Percentiles rank a stretch among this genome's conserved stretches.
phyloP scores from a whole-genome alignment of 2,113 vertebrate species.

The Forbesichthys agassizii region DNA sequence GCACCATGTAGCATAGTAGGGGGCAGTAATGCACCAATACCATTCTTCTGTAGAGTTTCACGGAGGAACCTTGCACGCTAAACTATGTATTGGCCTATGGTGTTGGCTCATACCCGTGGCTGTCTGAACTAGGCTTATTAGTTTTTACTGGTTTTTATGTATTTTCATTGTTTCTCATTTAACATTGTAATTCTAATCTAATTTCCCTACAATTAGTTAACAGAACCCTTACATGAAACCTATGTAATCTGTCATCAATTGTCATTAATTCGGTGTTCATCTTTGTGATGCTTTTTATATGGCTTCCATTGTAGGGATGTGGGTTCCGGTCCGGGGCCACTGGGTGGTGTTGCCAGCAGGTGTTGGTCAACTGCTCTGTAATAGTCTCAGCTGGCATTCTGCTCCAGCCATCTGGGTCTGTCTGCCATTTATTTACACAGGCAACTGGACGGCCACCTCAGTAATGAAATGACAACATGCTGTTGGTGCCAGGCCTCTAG shows the following conservation, averaged over 20 bases:
- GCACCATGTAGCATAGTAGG: no score
- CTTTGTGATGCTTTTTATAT: conserved; percentile 10
- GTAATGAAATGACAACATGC: conserved; percentile 49
- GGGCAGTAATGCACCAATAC: no score
- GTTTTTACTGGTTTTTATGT: no score
- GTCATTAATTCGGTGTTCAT: neutral
- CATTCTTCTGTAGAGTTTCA: no score
- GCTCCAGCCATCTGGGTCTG: conserved; percentile 57
- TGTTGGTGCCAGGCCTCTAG: conserved; percentile 23
- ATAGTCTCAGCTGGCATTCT: conserved; percentile 51
- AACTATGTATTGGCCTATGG: no score
- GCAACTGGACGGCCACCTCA: conserved; percentile 46
- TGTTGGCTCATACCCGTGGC: no score
- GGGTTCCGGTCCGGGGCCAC: conserved; percentile 29
- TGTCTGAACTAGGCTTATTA: no score
- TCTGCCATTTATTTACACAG: conserved; percentile 55
- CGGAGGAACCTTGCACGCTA: no score
- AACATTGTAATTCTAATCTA: no score
- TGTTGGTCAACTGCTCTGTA: conserved; percentile 70
- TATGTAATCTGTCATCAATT: neutral
- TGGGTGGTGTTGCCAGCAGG: conserved; percentile 64
- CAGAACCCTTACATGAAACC: conserved; percentile 1
- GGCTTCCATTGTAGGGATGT: conserved; percentile 12
- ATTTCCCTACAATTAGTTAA: no score
- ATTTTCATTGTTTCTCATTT: no score